phyloP scores from a whole-genome alignment of 2,113 vertebrate species.

The Phaethornis superciliosus region DNA sequence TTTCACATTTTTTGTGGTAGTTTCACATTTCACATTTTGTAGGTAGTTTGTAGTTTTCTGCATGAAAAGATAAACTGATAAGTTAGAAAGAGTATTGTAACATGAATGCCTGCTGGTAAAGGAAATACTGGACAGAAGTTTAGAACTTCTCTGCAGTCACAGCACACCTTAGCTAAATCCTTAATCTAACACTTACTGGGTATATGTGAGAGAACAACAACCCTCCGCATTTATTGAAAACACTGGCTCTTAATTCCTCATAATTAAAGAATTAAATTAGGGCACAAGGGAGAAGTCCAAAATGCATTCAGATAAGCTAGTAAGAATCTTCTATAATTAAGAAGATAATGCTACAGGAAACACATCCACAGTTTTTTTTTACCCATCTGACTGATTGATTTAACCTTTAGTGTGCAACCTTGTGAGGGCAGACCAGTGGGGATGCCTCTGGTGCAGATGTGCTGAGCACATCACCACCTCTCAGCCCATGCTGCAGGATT shows the following conservation, averaged over 20 bases:
- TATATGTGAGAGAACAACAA: neutral
- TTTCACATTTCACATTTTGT: neutral
- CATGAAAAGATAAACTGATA: neutral
- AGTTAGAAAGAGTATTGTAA: neutral
- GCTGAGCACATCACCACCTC: neutral
- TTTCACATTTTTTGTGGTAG: neutral
- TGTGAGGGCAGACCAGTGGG: fast-evolving
- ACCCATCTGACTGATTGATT: neutral
- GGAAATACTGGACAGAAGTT: neutral
- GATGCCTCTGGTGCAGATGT: no score
- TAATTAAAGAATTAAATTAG: neutral
- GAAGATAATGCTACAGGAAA: neutral
- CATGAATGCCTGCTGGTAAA: neutral
- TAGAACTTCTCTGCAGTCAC: neutral
- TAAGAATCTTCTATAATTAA: neutral
- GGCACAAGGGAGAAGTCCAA: neutral
- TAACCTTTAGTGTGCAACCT: neutral
- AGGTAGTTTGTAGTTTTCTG: neutral
- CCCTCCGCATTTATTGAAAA: neutral
- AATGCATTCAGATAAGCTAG: neutral
- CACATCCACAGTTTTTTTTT: fast-evolving
- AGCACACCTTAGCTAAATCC: neutral
- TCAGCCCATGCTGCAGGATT: neutral
- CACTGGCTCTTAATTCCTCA: neutral
- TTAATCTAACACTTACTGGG: neutral